Percentiles rank a stretch among this genome's conserved stretches.
These are phyloP conservation scores for Prosapia bicincta DNA, from an alignment of 2,888 invertebrate species.

Conservation along the genomic window DNA sequence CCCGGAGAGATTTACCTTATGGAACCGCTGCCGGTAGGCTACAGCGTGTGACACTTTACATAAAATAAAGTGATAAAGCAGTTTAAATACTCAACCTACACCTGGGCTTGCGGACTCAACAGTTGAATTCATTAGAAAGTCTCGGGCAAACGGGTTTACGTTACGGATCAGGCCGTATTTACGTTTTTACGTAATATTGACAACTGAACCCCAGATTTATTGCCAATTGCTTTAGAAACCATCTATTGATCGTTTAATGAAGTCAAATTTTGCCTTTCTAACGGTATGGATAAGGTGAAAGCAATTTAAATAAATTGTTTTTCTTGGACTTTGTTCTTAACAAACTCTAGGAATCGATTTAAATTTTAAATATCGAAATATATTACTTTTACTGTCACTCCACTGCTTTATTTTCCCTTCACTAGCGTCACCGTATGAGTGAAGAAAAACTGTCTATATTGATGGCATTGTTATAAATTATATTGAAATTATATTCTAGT, in stretches of 20 bases:
- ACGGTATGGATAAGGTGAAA: not conserved
- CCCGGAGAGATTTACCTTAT: not conserved
- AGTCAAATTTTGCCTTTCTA: not conserved
- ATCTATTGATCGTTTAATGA: not conserved
- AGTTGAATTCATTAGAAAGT: not conserved
- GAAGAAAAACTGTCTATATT: too few relatives aligned
- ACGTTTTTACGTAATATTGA: not conserved
- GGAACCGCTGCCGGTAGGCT: not conserved
- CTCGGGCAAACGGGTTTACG: not conserved
- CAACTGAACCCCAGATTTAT: not conserved
- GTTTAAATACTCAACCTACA: not conserved
- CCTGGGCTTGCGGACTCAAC: too few relatives aligned
- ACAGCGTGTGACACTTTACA: not conserved
- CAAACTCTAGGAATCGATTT: not conserved
- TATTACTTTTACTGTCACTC: too few relatives aligned
- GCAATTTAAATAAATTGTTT: constrained; percentile 2
- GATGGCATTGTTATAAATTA: too few relatives aligned
- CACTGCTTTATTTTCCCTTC: too few relatives aligned
- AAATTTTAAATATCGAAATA: not conserved
- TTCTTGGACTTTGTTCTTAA: not conserved
- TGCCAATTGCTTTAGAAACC: too few relatives aligned
- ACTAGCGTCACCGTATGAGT: too few relatives aligned
- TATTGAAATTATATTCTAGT: too few relatives aligned
- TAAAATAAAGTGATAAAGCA: not conserved
- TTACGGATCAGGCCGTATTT: not conserved